These are phyloP conservation scores for Lepidochrysops patricia DNA, from an alignment of 2,888 invertebrate species.

Conservation along the genomic window DNA sequence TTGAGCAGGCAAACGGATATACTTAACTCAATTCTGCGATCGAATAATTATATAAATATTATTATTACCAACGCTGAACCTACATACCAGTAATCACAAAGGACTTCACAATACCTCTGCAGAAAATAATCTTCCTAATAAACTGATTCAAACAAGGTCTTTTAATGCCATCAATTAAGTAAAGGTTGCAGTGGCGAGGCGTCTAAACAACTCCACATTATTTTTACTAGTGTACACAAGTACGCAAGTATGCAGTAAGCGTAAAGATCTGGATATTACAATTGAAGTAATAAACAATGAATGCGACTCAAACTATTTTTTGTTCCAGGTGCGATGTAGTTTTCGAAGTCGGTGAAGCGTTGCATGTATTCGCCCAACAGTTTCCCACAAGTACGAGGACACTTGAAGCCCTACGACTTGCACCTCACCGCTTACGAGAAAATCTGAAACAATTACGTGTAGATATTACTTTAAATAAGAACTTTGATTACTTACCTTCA, in stretches of 20 bases:
- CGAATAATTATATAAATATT: background rate
- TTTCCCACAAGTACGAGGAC: slow-evolving; percentile 46
- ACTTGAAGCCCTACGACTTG: slow-evolving; percentile 50
- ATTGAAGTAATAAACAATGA: background rate
- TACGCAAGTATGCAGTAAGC: no score
- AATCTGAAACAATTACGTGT: background rate
- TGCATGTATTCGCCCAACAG: slow-evolving; percentile 49
- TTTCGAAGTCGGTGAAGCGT: slow-evolving; percentile 63
- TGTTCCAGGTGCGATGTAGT: slow-evolving; percentile 38
- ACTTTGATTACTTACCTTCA: background rate
- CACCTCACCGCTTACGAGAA: background rate
- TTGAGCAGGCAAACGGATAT: background rate
- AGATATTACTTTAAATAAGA: background rate
- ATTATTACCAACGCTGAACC: background rate
- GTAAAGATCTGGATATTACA: no score
- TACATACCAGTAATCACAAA: no score
- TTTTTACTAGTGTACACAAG: no score
- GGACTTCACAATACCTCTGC: no score
- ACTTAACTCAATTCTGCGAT: background rate
- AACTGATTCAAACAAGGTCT: no score
- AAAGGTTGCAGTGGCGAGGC: no score
- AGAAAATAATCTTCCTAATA: background rate
- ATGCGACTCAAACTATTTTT: slow-evolving; percentile 30
- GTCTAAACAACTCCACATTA: no score
- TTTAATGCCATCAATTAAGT: no score